phyloP scores from a whole-genome alignment of 2,797 vertebrate species.

The Sphenodon punctatus region DNA sequence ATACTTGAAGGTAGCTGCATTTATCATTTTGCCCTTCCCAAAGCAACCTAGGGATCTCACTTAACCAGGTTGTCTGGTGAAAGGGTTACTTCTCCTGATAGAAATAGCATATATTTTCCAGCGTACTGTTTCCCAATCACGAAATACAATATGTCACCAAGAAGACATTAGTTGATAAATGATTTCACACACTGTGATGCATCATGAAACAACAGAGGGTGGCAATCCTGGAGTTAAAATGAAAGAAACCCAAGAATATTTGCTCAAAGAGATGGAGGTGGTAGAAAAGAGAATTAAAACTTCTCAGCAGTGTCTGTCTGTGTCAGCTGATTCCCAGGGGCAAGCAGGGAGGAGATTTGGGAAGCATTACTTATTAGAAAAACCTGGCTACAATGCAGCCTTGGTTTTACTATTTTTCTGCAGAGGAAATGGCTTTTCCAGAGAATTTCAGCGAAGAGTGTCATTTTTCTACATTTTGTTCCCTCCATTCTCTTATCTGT shows the following conservation, averaged over 20 bases:
- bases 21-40: slow-evolving; percentile 19
- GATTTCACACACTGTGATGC: not conserved
- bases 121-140: too few relatives aligned
- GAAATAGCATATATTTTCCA: slow-evolving; percentile 4
- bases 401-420: not conserved
- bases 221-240: not conserved
- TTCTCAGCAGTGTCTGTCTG: not conserved
- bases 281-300: not conserved
- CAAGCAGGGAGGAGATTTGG: not conserved
- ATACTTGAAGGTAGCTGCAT: slow-evolving; percentile 14
- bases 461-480: not conserved
- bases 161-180: not conserved
- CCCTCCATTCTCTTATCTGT: not conserved
- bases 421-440: not conserved
- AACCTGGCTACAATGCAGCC: not conserved
- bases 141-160: not conserved
- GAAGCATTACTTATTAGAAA: not conserved
- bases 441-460: not conserved
- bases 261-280: not conserved
- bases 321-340: not conserved
- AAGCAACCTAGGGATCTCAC: slow-evolving; percentile 11
- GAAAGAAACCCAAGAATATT: not conserved
- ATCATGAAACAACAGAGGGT: not conserved
- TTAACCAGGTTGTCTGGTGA: slow-evolving; percentile 17
- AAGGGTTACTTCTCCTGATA: slow-evolving; percentile 18